These are phyloP conservation scores for Rousettus madagascariensis DNA, from an alignment of 2,797 vertebrate species.

Conservation along the genomic window DNA sequence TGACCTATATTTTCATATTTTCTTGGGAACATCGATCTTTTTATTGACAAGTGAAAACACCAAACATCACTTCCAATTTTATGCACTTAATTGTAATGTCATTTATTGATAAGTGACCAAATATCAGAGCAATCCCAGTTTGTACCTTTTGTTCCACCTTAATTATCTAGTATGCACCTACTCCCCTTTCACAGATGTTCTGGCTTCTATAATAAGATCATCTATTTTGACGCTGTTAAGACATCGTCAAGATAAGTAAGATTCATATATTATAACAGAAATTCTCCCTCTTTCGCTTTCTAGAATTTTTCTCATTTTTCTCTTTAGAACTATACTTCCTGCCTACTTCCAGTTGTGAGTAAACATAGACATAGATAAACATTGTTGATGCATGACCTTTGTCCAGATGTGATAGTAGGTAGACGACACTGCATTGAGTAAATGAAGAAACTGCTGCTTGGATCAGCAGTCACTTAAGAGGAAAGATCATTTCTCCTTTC, in stretches of 20 bases:
- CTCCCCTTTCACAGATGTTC: background rate
- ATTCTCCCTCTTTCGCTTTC: background rate
- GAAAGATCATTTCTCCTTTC: conserved; percentile 70
- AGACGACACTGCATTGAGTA: conserved; percentile 59
- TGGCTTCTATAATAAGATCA: background rate
- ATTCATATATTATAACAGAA: background rate
- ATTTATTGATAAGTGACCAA: background rate
- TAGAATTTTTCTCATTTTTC: background rate
- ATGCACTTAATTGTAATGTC: background rate
- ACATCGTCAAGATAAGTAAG: background rate
- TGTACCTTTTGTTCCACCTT: background rate
- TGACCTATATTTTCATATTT: background rate
- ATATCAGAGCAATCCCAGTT: background rate
- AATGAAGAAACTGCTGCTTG: conserved; percentile 68
- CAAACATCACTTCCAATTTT: background rate
- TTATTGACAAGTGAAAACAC: background rate
- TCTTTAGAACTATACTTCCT: background rate
- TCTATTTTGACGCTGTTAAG: background rate
- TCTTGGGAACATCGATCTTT: background rate
- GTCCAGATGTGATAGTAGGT: conserved; percentile 58
- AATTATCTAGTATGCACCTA: background rate
- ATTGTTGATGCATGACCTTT: conserved; percentile 65
- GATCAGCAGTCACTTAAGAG: conserved; percentile 72
- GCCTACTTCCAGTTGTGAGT: conserved; percentile 56
- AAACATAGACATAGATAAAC: conserved; percentile 66